phyloP scores from a whole-genome alignment of 92 coral and sea anemone species.

The Heliopora coerulea region DNA sequence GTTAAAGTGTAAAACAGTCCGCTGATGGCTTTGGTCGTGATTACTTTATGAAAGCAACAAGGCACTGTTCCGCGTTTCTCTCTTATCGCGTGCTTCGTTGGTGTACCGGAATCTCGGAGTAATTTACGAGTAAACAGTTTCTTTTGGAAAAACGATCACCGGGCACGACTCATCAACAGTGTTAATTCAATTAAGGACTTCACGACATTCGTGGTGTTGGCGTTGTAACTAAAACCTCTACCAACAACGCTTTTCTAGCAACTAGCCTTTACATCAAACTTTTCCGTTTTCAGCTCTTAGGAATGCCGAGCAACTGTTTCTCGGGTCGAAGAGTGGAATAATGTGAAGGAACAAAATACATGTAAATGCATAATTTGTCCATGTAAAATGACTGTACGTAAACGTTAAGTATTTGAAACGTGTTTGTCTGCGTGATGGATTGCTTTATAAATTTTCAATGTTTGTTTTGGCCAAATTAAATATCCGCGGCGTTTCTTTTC shows the following conservation, averaged over 20 bases:
- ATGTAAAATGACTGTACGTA: background rate
- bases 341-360: background rate
- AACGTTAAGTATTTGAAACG: background rate
- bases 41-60: background rate
- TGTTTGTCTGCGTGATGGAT: too few species aligned
- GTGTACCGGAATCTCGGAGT: slow-evolving; percentile 3
- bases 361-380: slow-evolving; percentile 2
- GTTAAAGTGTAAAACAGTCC: background rate
- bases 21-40: background rate
- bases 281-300: too few species aligned
- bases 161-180: slow-evolving; percentile 14
- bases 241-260: too few species aligned
- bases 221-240: slow-evolving; percentile 14
- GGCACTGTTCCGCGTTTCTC: background rate
- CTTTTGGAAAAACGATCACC: slow-evolving; percentile 36
- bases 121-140: slow-evolving; percentile 40
- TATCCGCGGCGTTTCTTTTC: too few species aligned
- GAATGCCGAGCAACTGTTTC: too few species aligned
- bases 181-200: slow-evolving; percentile 39
- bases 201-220: background rate
- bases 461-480: slow-evolving; percentile 1
- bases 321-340: background rate
- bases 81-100: background rate
- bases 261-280: too few species aligned
- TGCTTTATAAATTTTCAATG: background rate